Evolutionary conservation across 2,113 vertebrate species (phyloP).

Genomic region (Albula goreensis): DNA sequence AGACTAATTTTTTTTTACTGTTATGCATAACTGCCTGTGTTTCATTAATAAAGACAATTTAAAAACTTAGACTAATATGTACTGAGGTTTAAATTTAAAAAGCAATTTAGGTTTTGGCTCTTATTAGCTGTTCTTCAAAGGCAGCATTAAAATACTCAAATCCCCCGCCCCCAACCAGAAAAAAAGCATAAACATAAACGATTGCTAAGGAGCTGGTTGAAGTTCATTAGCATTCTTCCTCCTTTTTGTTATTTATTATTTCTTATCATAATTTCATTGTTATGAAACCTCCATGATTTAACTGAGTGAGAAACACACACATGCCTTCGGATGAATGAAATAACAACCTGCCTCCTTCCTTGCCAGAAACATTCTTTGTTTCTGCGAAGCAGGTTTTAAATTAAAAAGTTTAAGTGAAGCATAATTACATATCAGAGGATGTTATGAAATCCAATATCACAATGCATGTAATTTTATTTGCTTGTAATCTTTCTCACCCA

Average conservation of each 20-base stretch:
- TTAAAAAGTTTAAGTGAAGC: conserved; percentile 62
- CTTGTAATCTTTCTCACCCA: conserved; percentile 74
- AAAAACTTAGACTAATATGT: not conserved
- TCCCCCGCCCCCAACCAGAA: not conserved
- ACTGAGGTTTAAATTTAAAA: not conserved
- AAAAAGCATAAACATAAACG: not conserved
- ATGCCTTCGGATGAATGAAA: conserved; percentile 50
- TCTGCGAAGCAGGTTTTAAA: conserved; percentile 64
- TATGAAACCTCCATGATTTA: conserved; percentile 63
- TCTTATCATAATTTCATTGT: conserved; percentile 48
- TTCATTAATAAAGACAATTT: not conserved
- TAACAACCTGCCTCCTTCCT: conserved; percentile 61
- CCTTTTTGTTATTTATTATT: not conserved
- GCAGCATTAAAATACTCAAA: not conserved
- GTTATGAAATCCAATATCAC: conserved; percentile 74
- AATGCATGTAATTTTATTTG: conserved; percentile 77
- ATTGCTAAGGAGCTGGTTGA: not conserved
- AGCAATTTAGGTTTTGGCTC: conserved; percentile 8
- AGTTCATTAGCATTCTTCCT: not conserved
- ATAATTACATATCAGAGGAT: conserved; percentile 72
- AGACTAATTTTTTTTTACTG: not conserved
- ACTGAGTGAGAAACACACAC: conserved; percentile 56
- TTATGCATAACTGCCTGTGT: not conserved
- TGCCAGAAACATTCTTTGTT: conserved; percentile 61
- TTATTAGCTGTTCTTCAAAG: not conserved